Evolutionary conservation across 2,113 vertebrate genomes (phyloP).

Genomic region (Sitta europaea): DNA sequence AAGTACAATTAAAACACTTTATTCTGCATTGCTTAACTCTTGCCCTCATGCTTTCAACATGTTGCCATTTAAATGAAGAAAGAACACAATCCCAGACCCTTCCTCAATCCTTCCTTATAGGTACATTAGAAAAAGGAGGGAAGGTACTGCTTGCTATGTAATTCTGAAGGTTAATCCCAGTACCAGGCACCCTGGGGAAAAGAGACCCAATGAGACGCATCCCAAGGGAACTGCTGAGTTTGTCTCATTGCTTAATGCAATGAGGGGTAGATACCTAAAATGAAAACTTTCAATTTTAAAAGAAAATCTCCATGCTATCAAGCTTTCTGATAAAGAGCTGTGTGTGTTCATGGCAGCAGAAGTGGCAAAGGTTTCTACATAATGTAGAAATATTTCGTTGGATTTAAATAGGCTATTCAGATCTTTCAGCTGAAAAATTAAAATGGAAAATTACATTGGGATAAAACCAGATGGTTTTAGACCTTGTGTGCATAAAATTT

Average conservation of each 20-base stretch:
- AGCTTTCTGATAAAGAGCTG: neutral
- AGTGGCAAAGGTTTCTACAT: neutral
- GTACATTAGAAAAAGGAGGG: neutral
- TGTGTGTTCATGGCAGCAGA: neutral
- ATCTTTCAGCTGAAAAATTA: neutral
- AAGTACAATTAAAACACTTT: neutral
- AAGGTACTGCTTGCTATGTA: neutral
- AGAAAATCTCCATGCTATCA: neutral
- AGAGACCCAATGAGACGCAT: neutral
- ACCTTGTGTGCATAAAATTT: neutral
- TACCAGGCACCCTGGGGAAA: neutral
- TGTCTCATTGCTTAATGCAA: neutral
- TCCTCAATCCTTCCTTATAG: neutral
- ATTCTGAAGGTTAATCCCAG: neutral
- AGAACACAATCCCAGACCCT: neutral
- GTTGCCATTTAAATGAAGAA: neutral
- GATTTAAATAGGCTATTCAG: neutral
- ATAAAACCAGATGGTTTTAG: neutral
- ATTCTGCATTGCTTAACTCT: neutral
- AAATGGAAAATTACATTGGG: neutral
- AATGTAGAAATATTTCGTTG: neutral
- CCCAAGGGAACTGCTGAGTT: neutral
- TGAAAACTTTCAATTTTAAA: neutral
- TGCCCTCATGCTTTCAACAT: neutral
- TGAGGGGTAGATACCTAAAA: neutral